Base-by-base conservation (phyloP, 2,113 vertebrate genomes). In the Phainopepla nitens region DNA sequence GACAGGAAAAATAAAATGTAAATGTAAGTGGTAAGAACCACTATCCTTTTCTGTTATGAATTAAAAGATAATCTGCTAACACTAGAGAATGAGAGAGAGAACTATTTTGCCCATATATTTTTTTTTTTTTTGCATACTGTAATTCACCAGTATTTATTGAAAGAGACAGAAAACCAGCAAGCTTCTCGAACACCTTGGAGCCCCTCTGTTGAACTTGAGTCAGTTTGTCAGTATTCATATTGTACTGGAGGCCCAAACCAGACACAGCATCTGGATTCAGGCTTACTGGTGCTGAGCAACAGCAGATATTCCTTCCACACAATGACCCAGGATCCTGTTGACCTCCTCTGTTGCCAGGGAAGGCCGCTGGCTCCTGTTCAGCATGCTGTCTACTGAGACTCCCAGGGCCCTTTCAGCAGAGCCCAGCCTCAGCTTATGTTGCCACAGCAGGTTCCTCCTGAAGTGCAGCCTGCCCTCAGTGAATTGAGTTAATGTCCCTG, bases 201-300 rank as follows among this genome's bases (percentile, higher is more conserved):
- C 11, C 41, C 29, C n/a, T 61, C 41, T 69, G 41, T 7, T 47
- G 21, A 69, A 76, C 11, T 15, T 41, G 29, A 31, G 27, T 57
- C 4, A 2, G 18, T 69, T 56, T 56, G 13, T 60, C 78, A 20
- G 8, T 29, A 28, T 12, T 19, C 29, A 18, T 53, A 35, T 41
- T 16, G 19, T 31, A 72, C 10, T 0, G 1, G 42, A 14, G 12
- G 1, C 2, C 9, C 47, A 65, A 87, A 61, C 16, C 51, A 84
- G 78, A 51, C 19, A 28, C 2, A 1, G 28, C 15, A 44, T 27
- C 82, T 69, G 41, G 29, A 84, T 39, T n/a, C 1, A 2, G 23
- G 35, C 17, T 45, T 45, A 50, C 12, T 1, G 5, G 15, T 12
- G 21, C 78, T 39, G n/a, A 69, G 22, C 10, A 66, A 75, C 28